These are phyloP conservation scores for Cydia fagiglandana DNA, from an alignment of 1,140 invertebrate genomes.

Conservation along the genomic window DNA sequence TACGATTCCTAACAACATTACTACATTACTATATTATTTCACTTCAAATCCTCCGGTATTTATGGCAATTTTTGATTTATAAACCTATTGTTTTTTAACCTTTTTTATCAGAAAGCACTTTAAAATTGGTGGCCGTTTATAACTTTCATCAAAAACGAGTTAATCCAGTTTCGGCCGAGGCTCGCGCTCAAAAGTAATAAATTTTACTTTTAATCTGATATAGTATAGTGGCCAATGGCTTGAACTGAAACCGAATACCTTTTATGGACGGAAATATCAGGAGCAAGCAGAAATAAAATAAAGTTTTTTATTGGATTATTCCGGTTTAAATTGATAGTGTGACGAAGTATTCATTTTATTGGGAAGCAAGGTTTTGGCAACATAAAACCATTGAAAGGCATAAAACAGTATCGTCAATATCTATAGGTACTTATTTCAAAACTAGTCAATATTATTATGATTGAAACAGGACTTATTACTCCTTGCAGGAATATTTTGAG, in stretches of 20 bases:
- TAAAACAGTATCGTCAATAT: not conserved
- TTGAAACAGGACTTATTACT: no score
- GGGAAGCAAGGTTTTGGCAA: not conserved
- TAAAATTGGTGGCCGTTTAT: constrained; percentile 16
- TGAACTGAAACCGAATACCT: constrained; percentile 32
- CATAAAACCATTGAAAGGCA: not conserved
- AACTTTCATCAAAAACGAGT: constrained; percentile 20
- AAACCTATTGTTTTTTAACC: not conserved
- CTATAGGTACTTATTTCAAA: not conserved
- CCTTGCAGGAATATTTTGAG: no score
- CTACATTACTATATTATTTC: no score
- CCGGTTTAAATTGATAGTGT: not conserved
- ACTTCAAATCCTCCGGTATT: not conserved
- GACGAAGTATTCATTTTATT: not conserved
- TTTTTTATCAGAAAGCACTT: constrained; percentile 5
- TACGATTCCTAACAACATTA: no score
- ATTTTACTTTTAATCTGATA: constrained; percentile 35
- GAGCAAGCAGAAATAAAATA: constrained; percentile 23
- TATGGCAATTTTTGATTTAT: not conserved
- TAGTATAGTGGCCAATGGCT: constrained; percentile 31
- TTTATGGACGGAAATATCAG: constrained; percentile 31
- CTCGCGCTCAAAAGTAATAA: constrained; percentile 33
- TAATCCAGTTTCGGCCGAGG: constrained; percentile 31
- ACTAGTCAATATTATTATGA: no score
- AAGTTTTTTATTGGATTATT: not conserved